Evolutionary conservation across 2,797 vertebrate species (phyloP).

Genomic region (Alectoris magna): DNA sequence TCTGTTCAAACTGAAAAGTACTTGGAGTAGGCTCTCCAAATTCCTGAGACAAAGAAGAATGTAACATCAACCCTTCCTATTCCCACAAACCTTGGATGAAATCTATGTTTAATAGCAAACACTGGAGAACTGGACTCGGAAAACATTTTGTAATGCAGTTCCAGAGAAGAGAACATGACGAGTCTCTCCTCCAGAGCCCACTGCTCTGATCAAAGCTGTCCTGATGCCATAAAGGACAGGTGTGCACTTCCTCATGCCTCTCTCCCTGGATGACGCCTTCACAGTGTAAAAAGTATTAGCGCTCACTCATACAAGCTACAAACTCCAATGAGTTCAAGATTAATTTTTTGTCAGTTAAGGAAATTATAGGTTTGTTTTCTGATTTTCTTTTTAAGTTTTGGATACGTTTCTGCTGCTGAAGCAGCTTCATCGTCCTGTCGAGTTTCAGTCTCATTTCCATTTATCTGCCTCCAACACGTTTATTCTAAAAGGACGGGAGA

Average conservation of each 20-base stretch:
- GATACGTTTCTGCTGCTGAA: not conserved
- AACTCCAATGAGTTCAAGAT: not conserved
- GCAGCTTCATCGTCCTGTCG: not conserved
- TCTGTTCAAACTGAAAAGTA: not conserved
- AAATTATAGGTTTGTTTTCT: not conserved
- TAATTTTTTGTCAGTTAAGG: not conserved
- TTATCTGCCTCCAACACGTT: not conserved
- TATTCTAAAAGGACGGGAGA: not conserved
- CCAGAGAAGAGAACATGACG: not conserved
- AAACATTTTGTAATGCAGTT: not conserved
- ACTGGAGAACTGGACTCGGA: not conserved
- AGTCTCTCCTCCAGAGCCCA: not conserved
- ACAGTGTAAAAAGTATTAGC: not conserved
- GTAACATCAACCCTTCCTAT: not conserved
- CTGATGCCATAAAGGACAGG: not conserved
- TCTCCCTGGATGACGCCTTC: not conserved
- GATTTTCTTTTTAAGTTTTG: not conserved
- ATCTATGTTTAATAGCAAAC: not conserved
- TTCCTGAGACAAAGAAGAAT: not conserved
- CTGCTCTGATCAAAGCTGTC: not conserved
- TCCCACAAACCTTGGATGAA: not conserved
- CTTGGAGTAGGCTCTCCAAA: not conserved
- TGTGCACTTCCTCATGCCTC: not conserved
- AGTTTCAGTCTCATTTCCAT: not conserved
- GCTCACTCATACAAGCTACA: not conserved